Evolutionary conservation across 2,888 invertebrate species (phyloP).

Genomic region (Andrena marginata): DNA sequence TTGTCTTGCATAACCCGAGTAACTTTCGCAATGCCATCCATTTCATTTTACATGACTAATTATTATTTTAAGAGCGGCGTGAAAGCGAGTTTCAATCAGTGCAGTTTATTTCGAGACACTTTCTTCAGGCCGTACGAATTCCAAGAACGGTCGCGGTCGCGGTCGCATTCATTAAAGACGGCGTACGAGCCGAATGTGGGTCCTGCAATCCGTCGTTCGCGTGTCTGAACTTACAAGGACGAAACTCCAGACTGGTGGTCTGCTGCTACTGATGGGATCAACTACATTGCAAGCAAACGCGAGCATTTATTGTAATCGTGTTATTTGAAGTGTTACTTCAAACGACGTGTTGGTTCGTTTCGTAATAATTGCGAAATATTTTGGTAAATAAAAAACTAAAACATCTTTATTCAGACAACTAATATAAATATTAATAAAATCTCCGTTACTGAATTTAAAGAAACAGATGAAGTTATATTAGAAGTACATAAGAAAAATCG

Average conservation of each 20-base stretch:
- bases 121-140: constrained; percentile 21
- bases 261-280: constrained; percentile 24
- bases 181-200: constrained; percentile 32
- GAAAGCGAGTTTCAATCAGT: neutral
- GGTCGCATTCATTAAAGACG: constrained; percentile 44
- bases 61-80: neutral
- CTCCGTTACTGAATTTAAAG: too few relatives aligned
- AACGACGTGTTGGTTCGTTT: too few relatives aligned
- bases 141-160: constrained; percentile 45
- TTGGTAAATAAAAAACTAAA: too few relatives aligned
- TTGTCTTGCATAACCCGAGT: too few relatives aligned
- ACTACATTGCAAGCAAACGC: neutral
- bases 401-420: too few relatives aligned
- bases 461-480: too few relatives aligned
- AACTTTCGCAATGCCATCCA: too few relatives aligned
- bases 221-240: constrained; percentile 59
- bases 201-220: constrained; percentile 47
- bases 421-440: too few relatives aligned
- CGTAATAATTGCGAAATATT: too few relatives aligned
- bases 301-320: neutral
- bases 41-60: too few relatives aligned
- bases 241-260: constrained; percentile 56
- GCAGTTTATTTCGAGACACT: constrained; percentile 26
- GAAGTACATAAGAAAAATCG: too few relatives aligned
- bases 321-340: too few relatives aligned